Percentiles rank a stretch among this genome's conserved stretches.
These are phyloP conservation scores for Ploceus nigricollis DNA, from an alignment of 2,113 vertebrate species.

Conservation along the genomic window DNA sequence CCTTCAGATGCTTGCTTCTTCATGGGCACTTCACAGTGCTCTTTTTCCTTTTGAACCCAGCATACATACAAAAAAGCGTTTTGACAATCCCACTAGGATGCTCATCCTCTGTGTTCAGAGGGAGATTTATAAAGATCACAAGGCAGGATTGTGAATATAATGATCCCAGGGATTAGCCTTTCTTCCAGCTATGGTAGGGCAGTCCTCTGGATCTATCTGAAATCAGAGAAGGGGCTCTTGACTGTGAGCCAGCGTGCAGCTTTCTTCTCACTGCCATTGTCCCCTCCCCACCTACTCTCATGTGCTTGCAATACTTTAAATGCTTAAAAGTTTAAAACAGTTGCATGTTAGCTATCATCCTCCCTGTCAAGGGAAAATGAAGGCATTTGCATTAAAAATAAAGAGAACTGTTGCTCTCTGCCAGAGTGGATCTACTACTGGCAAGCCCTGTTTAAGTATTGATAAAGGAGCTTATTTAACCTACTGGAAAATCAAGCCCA, in stretches of 20 bases:
- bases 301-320: neutral
- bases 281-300: neutral
- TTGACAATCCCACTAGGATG: conserved; percentile 42
- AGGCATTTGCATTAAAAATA: neutral
- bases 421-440: neutral
- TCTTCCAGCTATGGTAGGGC: neutral
- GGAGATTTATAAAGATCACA: conserved; percentile 56
- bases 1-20: conserved; percentile 13
- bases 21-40: neutral
- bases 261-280: neutral
- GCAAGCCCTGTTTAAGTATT: neutral
- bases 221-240: conserved; percentile 13
- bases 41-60: conserved; percentile 36
- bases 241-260: fast-evolving
- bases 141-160: conserved; percentile 44
- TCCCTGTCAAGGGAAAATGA: neutral
- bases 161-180: conserved; percentile 42
- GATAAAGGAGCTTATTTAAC: conserved; percentile 20
- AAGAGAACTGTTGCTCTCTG: neutral
- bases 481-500: conserved; percentile 10
- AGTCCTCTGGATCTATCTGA: conserved; percentile 10
- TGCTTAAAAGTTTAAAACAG: neutral
- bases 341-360: neutral
- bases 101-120: conserved; percentile 41
- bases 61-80: neutral